Base-by-base conservation (phyloP, 2,113 vertebrate species). In the Rhinolophus ferrumequinum region DNA sequence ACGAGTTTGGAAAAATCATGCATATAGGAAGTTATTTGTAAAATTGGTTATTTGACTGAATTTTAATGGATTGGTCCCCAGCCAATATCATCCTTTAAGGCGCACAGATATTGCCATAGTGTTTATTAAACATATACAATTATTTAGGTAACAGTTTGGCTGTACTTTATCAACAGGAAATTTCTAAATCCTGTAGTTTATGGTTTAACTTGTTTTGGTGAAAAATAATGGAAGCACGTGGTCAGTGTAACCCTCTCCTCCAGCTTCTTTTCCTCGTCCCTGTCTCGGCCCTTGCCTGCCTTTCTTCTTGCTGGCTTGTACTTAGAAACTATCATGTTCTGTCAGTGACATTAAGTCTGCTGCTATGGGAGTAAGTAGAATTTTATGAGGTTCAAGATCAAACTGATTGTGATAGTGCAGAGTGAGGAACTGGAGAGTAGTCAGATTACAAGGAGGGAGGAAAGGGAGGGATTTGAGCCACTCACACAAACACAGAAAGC, bases 291-390 rank as follows among this genome's bases (percentile, higher is more conserved):
- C 21, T 64, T 56, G 6, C 33, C 38, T 35, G 12, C 14, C 19
- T 73, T 52, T 67, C 85, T 75, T 86, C 35, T 58, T 92, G 8
- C 6, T 14, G 14, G 8, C 19, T 6, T 60, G 14, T 47, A 87
- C 44, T 94, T 66, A 62, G 94, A 93, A 95, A 77, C 70, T 44
- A 52, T 94, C 84, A 80, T 15, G 14, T 96, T 67, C 41, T 89
- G 54, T 79, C 73, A 58, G 56, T 84, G 88, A 84, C 30, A 84
- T 72, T 26, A 67, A 73, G 54, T 52, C 22, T 94, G 82, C 82
- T 85, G 26, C 77, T 96, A 44, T 44, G 83, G 38, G 21, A 96
- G 90, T 38, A 41, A 50, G 50, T 67, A 75, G 93, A 67, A 52
- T 95, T 95, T 94, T 93, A 52, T 87, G 88, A 88, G 88, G 80